Evolutionary conservation across 2,797 vertebrate genomes (phyloP), one percentile per base, ranked within the genome.

Genomic region (Typhlichthys eigenmanni): DNA sequence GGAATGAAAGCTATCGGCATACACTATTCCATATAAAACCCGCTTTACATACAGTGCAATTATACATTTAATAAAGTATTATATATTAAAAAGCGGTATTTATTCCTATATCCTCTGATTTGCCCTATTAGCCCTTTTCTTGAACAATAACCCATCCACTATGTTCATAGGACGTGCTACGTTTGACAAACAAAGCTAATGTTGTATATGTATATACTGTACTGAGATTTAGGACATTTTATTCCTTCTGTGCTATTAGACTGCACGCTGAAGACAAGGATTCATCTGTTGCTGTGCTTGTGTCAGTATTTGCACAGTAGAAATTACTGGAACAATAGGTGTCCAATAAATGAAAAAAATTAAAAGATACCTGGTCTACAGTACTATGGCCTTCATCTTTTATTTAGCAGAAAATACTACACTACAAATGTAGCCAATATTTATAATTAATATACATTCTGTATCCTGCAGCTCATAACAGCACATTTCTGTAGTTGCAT

Each of bases 41-140:
- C 79, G 78, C 80, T 85, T 73, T 78, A 76, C 72, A 74, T 61
- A 66, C 66, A 58, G 68, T 60, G 64, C 66, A 58, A 68, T 66
- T 82, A 85, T 83, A 66, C 49, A 57, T 67, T 49, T 46, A 55
- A 61, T 73, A 77, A 79, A 86, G 87, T 77, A 78, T 83, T 82
- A 84, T 76, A 71, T 78, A 88, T 88, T 85, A 74, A 68, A 76
- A 83, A 50, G 16, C 68, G 79, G 75, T 89, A 91, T 90, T 89
- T 93, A 93, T 92, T 90, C 88, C 76, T 80, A 71, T 87, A 83
- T 81, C 66, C 75, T 80, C 72, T 66, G 67, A 77, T 69, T 48
- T 87, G 71, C 67, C 59, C 64, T 64, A 63, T 80, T 64, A 60
- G 32, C 69, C 55, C 65, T 78, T 64, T 63, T 71, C 47, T 76